These are phyloP conservation scores for Osmerus eperlanus DNA, from an alignment of 2,113 vertebrate species.

Conservation along the genomic window DNA sequence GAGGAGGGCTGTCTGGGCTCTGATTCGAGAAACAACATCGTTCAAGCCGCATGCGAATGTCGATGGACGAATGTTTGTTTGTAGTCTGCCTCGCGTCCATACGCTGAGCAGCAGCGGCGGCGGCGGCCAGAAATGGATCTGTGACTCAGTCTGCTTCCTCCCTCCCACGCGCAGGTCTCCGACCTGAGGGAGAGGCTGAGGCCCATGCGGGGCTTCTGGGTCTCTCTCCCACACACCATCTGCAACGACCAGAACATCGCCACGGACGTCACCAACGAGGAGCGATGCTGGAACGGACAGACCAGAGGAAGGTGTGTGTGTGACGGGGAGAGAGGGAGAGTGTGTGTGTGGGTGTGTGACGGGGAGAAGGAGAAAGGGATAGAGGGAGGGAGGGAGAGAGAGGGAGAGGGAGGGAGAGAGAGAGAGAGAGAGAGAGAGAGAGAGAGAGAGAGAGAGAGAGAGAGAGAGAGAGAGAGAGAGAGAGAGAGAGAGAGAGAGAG, in stretches of 20 bases:
- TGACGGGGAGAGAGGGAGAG: neutral
- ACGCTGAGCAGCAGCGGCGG: slow-evolving; percentile 32
- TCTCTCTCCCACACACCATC: slow-evolving; percentile 79
- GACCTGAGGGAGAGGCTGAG: slow-evolving; percentile 81
- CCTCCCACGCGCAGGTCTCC: slow-evolving; percentile 69
- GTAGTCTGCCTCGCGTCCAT: neutral
- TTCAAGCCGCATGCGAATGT: no score
- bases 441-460: slow-evolving; percentile 20
- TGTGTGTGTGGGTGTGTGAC: neutral
- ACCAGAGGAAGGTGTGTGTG: slow-evolving; percentile 63
- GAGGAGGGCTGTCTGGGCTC: neutral
- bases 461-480: neutral
- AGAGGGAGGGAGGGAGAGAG: neutral
- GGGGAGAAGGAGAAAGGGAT: neutral
- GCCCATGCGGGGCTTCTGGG: slow-evolving; percentile 84
- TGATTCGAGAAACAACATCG: slow-evolving; percentile 22
- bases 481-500: slow-evolving; percentile 29
- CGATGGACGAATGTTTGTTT: neutral
- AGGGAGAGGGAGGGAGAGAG: no score
- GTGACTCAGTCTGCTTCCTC: slow-evolving; percentile 39
- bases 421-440: slow-evolving; percentile 1
- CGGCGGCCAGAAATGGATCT: slow-evolving; percentile 44
- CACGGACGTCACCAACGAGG: slow-evolving; percentile 77
- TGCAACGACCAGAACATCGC: slow-evolving; percentile 81
- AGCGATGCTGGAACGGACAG: slow-evolving; percentile 86